A percentile compares a stretch with the other conserved stretches of the same genome.
Evolutionary conservation across 2,888 invertebrate genomes (phyloP).

Genomic region (Mactromeris polynyma): DNA sequence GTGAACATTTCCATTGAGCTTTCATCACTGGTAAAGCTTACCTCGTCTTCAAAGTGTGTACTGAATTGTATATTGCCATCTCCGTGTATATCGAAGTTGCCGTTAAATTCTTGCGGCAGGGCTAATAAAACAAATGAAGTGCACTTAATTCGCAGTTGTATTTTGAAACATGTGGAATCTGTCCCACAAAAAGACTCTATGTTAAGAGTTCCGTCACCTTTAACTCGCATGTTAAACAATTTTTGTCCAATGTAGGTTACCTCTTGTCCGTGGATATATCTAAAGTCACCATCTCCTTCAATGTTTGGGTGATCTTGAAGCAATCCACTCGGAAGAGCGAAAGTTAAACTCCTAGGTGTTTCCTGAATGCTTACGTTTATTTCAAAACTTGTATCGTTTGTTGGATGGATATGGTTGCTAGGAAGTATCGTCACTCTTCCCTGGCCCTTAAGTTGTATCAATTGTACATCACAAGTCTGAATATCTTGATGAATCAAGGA

Average conservation of each 20-base stretch:
- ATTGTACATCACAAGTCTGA: neutral
- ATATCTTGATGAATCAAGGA: too few species aligned
- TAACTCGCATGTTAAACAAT: neutral
- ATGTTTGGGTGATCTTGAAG: neutral
- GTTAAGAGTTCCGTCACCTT: neutral
- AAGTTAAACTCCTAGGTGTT: neutral
- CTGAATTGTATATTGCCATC: neutral
- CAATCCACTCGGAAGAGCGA: neutral
- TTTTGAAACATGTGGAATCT: neutral
- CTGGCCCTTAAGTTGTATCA: neutral
- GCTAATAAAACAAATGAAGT: neutral
- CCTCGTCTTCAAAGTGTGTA: neutral
- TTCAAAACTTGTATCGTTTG: neutral
- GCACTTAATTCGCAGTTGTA: neutral
- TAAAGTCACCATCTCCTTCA: neutral
- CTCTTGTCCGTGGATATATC: neutral
- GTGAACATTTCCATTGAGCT: neutral
- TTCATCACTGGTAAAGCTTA: neutral
- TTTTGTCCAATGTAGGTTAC: neutral
- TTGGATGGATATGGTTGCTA: neutral
- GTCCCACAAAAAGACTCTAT: neutral
- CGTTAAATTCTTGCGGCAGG: neutral
- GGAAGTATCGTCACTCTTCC: neutral
- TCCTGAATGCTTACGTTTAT: neutral
- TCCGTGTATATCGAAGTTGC: neutral